phyloP scores from a whole-genome alignment of 2,113 vertebrate genomes.

The Neopipo cinnamomea region DNA sequence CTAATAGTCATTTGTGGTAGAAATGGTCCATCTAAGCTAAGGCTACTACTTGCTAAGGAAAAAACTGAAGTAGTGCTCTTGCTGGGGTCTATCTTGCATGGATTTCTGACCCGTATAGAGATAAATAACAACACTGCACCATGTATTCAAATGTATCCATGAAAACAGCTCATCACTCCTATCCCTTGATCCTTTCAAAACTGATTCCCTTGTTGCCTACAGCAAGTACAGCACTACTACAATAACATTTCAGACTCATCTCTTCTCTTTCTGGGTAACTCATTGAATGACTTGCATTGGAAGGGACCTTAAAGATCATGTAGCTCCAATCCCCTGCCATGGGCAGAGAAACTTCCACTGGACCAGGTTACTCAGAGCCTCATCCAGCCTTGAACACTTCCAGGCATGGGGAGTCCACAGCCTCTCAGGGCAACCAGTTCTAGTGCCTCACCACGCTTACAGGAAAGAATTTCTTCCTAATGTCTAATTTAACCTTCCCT shows the following conservation, averaged over 20 bases:
- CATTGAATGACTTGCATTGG: neutral
- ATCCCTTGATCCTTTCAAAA: neutral
- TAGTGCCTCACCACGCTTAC: neutral
- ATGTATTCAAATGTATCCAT: neutral
- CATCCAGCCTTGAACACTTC: neutral
- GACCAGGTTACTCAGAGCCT: neutral
- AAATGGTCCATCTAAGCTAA: neutral
- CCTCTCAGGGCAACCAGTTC: neutral
- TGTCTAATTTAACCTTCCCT: neutral
- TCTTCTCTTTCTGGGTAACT: neutral
- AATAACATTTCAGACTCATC: accelerated
- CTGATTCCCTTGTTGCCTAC: neutral
- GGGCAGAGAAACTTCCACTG: neutral
- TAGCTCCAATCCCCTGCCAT: neutral
- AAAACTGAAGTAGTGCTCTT: neutral
- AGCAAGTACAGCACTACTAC: neutral
- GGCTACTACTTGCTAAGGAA: neutral
- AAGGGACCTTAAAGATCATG: neutral
- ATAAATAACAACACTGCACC: neutral
- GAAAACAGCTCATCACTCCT: neutral
- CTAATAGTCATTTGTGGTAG: accelerated
- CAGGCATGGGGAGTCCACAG: neutral
- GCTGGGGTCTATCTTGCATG: neutral
- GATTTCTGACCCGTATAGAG: neutral
- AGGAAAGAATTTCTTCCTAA: neutral